phyloP scores from a whole-genome alignment of 1,140 invertebrate species.

The Alviniconcha marisindica region DNA sequence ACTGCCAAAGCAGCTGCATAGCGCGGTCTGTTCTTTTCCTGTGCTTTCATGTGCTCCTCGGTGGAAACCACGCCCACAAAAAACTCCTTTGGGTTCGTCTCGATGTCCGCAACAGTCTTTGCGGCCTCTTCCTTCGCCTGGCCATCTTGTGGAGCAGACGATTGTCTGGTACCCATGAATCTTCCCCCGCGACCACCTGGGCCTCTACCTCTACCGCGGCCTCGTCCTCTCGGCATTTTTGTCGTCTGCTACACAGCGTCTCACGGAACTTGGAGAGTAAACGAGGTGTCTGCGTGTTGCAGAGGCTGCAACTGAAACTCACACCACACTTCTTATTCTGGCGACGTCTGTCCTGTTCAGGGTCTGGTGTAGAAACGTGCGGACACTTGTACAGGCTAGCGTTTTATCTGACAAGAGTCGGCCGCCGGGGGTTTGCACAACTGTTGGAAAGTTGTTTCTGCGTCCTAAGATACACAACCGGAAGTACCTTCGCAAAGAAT shows the following conservation, averaged over 20 bases:
- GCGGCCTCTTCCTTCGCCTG: slow-evolving; percentile 11
- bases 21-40: slow-evolving; percentile 63
- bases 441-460: background rate
- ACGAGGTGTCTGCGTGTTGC: slow-evolving; percentile 4
- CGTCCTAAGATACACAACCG: slow-evolving; percentile 1
- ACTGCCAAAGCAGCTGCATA: slow-evolving; percentile 70
- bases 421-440: slow-evolving; percentile 13
- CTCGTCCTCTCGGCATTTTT: slow-evolving; percentile 37
- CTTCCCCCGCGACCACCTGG: background rate
- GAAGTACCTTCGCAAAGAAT: background rate
- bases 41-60: slow-evolving; percentile 69
- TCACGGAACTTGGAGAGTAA: background rate
- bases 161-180: background rate
- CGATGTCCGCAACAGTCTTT: slow-evolving; percentile 53
- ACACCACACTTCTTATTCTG: background rate
- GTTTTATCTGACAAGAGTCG: background rate
- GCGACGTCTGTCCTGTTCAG: background rate
- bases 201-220: slow-evolving; percentile 49
- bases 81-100: slow-evolving; percentile 59
- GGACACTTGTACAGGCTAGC: background rate
- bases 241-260: slow-evolving; percentile 14
- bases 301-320: background rate
- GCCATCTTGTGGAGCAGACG: slow-evolving; percentile 13
- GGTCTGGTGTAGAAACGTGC: too few species aligned
- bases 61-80: slow-evolving; percentile 62